These are phyloP conservation scores for Pristionchus mayeri DNA, from an alignment of 2,888 invertebrate species.

Conservation along the genomic window DNA sequence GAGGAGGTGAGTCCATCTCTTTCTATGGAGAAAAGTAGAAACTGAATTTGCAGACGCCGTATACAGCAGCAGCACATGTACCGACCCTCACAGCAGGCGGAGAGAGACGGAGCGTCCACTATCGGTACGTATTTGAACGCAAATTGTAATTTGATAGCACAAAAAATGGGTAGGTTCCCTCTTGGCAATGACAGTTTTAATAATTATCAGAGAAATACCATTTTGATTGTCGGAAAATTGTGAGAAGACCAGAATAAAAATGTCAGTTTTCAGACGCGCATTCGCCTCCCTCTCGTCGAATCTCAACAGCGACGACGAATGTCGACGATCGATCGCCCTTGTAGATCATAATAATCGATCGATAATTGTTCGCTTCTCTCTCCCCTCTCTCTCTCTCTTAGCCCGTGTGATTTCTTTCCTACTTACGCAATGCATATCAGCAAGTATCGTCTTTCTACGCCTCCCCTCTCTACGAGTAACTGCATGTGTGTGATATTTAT, in stretches of 20 bases:
- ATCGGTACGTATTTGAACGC: background rate
- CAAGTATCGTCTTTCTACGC: slow-evolving; percentile 25
- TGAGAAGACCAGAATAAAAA: too few relatives aligned
- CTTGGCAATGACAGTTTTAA: too few relatives aligned
- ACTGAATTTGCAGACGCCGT: slow-evolving; percentile 57
- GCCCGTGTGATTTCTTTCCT: slow-evolving; percentile 25
- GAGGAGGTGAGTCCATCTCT: background rate
- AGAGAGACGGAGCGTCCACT: slow-evolving; percentile 30
- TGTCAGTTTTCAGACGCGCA: slow-evolving; percentile 36
- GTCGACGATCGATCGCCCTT: slow-evolving; percentile 25
- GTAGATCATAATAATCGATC: background rate
- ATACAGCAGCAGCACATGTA: slow-evolving; percentile 75
- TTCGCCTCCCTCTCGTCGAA: slow-evolving; percentile 43
- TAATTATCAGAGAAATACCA: too few relatives aligned
- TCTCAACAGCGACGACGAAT: slow-evolving; percentile 45
- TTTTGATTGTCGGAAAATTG: background rate
- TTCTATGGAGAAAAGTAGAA: background rate
- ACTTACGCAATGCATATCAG: slow-evolving; percentile 9
- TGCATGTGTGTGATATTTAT: slow-evolving; percentile 11
- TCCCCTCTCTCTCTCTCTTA: background rate
- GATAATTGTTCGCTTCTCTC: background rate
- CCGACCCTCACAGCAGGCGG: slow-evolving; percentile 46
- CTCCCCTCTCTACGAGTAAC: slow-evolving; percentile 29
- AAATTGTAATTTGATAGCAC: too few relatives aligned
- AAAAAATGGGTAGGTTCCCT: too few relatives aligned